phyloP scores from a whole-genome alignment of 1,140 invertebrate genomes.

The Medauroidea extradentata region DNA sequence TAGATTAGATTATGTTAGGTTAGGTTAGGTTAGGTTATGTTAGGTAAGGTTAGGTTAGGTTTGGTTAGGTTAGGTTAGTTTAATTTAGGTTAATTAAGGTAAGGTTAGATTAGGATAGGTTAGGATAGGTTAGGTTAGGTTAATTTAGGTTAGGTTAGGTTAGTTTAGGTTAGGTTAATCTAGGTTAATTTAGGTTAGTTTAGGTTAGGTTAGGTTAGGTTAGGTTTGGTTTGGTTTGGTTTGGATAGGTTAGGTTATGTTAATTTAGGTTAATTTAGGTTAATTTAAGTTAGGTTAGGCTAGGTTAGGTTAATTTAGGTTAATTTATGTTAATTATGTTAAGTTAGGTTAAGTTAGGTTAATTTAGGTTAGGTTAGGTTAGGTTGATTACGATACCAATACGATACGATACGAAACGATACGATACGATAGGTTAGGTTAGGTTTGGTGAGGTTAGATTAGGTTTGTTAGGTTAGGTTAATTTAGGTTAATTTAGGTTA shows the following conservation, averaged over 20 bases:
- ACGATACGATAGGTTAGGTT: neutral
- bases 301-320: neutral
- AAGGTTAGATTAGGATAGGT: neutral
- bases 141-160: neutral
- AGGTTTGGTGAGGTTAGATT: no score
- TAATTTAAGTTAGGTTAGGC: neutral
- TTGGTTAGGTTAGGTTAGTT: neutral
- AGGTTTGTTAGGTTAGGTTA: slow-evolving; percentile 1
- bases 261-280: no score
- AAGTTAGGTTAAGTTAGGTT: neutral
- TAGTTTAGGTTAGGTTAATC: no score
- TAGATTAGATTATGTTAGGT: no score
- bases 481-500: no score
- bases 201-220: neutral
- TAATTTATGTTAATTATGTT: no score
- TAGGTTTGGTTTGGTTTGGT: neutral
- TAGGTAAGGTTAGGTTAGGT: neutral
- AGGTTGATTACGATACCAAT: no score
- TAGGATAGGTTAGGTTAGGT: neutral
- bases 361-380: neutral
- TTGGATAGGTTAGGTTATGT: neutral
- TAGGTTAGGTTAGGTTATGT: neutral
- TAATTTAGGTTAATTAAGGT: neutral
- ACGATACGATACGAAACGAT: neutral
- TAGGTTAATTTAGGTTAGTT: neutral